A percentile compares a stretch with the other conserved stretches of the same genome.
Conservation (phyloP, 2,888 invertebrate genomes). For the Tanytarsus gracilentus region DNA sequence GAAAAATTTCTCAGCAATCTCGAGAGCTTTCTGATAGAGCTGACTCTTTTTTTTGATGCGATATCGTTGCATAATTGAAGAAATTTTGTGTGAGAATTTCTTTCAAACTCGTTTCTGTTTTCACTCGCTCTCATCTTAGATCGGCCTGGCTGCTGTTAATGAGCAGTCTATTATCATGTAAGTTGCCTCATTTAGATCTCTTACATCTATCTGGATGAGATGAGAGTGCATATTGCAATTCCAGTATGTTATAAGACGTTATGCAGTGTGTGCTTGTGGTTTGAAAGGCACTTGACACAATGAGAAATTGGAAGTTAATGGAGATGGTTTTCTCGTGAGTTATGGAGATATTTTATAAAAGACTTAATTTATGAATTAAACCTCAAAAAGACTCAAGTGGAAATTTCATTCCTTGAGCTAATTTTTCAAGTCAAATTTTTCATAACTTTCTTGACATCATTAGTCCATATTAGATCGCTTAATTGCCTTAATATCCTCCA, state of each 20-base stretch:
- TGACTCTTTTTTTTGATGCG: conserved; percentile 1
- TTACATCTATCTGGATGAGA: not conserved
- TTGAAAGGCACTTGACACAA: too few species aligned
- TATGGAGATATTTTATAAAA: too few species aligned
- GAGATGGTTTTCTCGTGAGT: too few species aligned
- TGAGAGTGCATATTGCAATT: not conserved
- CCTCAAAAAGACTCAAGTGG: too few species aligned
- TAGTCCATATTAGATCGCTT: not conserved
- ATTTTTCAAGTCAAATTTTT: too few species aligned
- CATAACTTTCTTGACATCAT: too few species aligned
- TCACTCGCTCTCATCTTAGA: conserved; percentile 1
- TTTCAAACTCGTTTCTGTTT: conserved; percentile 2
- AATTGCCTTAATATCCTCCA: not conserved
- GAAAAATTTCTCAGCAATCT: not conserved
- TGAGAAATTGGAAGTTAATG: too few species aligned
- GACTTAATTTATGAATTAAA: too few species aligned
- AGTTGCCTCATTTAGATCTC: conserved; percentile 5
- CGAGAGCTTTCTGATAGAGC: not conserved
- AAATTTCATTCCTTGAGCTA: too few species aligned
- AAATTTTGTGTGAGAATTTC: conserved; percentile 25
- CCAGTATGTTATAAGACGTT: not conserved
- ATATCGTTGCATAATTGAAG: conserved; percentile 14
- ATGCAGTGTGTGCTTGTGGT: too few species aligned
- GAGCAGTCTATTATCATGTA: conserved; percentile 7
- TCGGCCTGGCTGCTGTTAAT: conserved; percentile 2